phyloP scores from a whole-genome alignment of 2,113 vertebrate genomes.

The Rhipidura dahli region DNA sequence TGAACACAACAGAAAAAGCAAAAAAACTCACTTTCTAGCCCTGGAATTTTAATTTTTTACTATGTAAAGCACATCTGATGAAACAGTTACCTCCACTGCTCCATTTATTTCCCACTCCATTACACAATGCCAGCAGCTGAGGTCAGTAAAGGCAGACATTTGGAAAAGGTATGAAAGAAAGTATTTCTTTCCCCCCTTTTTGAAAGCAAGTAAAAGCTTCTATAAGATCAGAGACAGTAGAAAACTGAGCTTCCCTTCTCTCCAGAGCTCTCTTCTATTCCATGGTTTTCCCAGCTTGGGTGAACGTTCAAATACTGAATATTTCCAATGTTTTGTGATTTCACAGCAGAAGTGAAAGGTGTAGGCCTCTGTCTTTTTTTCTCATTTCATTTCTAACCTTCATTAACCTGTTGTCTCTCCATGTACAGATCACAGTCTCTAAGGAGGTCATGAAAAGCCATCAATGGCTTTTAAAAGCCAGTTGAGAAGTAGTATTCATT shows the following conservation, averaged over 20 bases:
- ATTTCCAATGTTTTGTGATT: not conserved
- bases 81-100: not conserved
- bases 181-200: fast-evolving
- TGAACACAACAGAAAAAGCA: not conserved
- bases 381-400: not conserved
- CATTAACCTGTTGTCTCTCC: not conserved
- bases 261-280: not conserved
- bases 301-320: not conserved
- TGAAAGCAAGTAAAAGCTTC: not conserved
- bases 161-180: not conserved
- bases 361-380: not conserved
- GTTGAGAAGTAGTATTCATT: not conserved
- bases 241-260: not conserved
- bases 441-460: not conserved
- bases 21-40: not conserved
- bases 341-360: not conserved
- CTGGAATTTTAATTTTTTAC: not conserved
- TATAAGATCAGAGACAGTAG: not conserved
- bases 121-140: not conserved
- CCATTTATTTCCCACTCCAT: not conserved
- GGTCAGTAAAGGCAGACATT: not conserved
- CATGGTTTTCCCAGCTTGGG: not conserved
- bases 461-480: not conserved
- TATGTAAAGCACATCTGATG: not conserved
- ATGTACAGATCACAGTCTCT: not conserved